A percentile compares a stretch with the other conserved stretches of the same genome.
These are phyloP conservation scores for Cryptocephalus primarius DNA, from an alignment of 2,888 invertebrate genomes.

Conservation along the genomic window DNA sequence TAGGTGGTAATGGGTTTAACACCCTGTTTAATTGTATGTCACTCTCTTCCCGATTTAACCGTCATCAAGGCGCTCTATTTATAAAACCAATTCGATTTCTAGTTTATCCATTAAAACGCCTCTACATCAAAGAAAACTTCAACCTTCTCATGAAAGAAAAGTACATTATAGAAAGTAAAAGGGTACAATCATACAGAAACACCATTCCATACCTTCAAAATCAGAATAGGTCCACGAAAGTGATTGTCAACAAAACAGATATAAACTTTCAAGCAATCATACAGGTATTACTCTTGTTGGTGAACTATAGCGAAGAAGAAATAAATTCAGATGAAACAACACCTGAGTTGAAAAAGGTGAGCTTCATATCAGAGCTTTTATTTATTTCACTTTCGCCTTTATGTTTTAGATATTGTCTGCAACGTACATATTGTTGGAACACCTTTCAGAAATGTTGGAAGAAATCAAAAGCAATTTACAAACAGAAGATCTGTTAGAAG, in stretches of 20 bases:
- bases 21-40: too few species aligned
- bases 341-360: not conserved
- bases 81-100: slow-evolving; percentile 1
- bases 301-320: slow-evolving; percentile 14
- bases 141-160: slow-evolving; percentile 11
- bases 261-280: slow-evolving; percentile 16
- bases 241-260: slow-evolving; percentile 11
- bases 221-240: slow-evolving; percentile 8
- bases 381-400: not conserved
- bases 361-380: not conserved
- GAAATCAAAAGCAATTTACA: slow-evolving; percentile 17
- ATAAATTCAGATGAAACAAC: slow-evolving; percentile 9
- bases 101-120: slow-evolving; percentile 17
- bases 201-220: slow-evolving; percentile 19
- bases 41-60: too few species aligned
- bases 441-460: slow-evolving; percentile 20
- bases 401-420: slow-evolving; percentile 19
- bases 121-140: not conserved
- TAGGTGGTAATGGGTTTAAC: too few species aligned
- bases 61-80: too few species aligned
- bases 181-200: slow-evolving; percentile 11
- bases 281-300: slow-evolving; percentile 18
- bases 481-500: slow-evolving; percentile 20
- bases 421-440: slow-evolving; percentile 17
- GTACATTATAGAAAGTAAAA: slow-evolving; percentile 12